Evolutionary conservation across 2,797 vertebrate species (phyloP).

Genomic region (Steatocranus sp.): DNA sequence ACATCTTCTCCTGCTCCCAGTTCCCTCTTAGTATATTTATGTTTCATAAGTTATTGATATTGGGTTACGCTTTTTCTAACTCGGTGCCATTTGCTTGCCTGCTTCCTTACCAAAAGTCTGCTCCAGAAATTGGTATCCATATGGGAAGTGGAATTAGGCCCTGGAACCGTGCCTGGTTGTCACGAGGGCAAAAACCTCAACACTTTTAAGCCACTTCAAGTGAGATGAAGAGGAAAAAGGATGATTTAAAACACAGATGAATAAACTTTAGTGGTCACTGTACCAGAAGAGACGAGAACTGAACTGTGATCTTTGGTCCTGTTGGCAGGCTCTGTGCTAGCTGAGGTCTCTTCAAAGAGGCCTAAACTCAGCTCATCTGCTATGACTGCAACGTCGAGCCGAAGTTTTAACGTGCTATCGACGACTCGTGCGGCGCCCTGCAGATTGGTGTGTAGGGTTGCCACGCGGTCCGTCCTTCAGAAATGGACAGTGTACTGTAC

Average conservation of each 20-base stretch:
- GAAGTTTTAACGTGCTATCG: background rate
- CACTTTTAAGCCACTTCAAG: slow-evolving; percentile 62
- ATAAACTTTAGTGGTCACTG: slow-evolving; percentile 60
- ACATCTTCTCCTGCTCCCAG: slow-evolving; percentile 29
- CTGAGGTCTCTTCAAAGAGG: slow-evolving; percentile 63
- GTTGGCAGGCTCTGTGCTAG: slow-evolving; percentile 38
- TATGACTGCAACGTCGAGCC: slow-evolving; percentile 31
- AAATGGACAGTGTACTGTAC: background rate
- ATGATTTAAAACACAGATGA: slow-evolving; percentile 70
- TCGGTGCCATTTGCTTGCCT: slow-evolving; percentile 17
- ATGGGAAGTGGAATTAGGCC: slow-evolving; percentile 22
- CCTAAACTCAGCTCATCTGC: slow-evolving; percentile 31
- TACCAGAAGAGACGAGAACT: slow-evolving; percentile 43
- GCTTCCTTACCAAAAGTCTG: background rate
- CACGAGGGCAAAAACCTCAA: slow-evolving; percentile 55
- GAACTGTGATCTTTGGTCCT: slow-evolving; percentile 52
- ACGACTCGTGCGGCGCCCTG: background rate
- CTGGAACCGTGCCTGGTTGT: slow-evolving; percentile 31
- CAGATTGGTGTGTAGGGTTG: background rate
- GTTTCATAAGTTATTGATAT: slow-evolving; percentile 61
- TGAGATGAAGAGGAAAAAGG: slow-evolving; percentile 55
- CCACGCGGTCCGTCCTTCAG: background rate
- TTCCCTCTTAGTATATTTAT: slow-evolving; percentile 53
- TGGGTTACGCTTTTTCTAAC: slow-evolving; percentile 37
- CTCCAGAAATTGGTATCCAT: slow-evolving; percentile 15